A percentile compares a stretch with the other conserved stretches of the same genome.
Evolutionary conservation across 2,888 invertebrate genomes (phyloP).

Genomic region (Alloplasta piceator): DNA sequence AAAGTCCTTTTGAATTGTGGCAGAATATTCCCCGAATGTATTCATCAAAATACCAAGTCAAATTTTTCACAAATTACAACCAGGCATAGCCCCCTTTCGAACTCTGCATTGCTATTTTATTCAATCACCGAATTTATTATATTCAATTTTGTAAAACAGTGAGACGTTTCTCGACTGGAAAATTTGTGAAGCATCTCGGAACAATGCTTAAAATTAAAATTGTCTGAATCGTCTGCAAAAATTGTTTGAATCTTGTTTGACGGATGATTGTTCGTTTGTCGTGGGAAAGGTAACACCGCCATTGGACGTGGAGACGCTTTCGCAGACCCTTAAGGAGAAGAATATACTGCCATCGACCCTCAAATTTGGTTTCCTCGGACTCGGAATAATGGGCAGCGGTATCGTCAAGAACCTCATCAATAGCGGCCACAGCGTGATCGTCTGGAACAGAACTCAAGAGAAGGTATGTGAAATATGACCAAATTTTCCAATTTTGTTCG

Average conservation of each 20-base stretch:
- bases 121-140: too few species aligned
- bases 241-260: constrained; percentile 4
- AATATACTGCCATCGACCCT: constrained; percentile 93
- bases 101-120: too few species aligned
- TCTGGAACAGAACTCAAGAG: constrained; percentile 96
- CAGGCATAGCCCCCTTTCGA: too few species aligned
- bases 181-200: too few species aligned
- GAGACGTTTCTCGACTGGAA: too few species aligned
- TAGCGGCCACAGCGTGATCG: constrained; percentile 95
- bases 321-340: constrained; percentile 91
- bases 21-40: too few species aligned
- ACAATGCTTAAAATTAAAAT: neutral
- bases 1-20: too few species aligned
- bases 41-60: too few species aligned
- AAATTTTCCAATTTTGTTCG: too few species aligned
- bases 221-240: neutral
- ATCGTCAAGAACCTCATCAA: constrained; percentile 97
- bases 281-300: constrained; percentile 88
- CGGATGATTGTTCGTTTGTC: constrained; percentile 23
- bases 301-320: constrained; percentile 90
- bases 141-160: too few species aligned
- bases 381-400: constrained; percentile 97
- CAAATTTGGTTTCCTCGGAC: constrained; percentile 97
- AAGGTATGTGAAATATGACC: constrained; percentile 88
- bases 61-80: too few species aligned